Evolutionary conservation across 2,113 vertebrate species (phyloP).

Genomic region (Typhlomys cinereus): DNA sequence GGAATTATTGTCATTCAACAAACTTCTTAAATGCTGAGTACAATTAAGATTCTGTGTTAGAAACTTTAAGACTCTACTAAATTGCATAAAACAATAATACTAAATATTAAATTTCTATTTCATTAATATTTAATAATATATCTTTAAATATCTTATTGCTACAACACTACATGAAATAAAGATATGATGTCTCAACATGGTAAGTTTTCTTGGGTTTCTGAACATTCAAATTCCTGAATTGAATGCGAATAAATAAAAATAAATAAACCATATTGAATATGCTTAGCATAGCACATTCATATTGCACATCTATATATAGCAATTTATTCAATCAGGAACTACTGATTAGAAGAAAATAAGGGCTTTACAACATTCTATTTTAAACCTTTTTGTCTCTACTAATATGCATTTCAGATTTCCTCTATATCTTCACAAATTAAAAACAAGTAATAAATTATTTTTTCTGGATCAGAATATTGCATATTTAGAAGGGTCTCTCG

Average conservation of each 20-base stretch:
- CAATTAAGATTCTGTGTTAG: neutral
- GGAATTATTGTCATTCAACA: constrained; percentile 12
- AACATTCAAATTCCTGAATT: constrained; percentile 7
- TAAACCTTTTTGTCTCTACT: neutral
- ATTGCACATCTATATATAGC: neutral
- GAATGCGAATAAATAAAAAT: neutral
- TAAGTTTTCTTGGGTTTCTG: constrained; percentile 1
- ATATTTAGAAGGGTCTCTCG: neutral
- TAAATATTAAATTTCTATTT: neutral
- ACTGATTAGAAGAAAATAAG: constrained; percentile 36
- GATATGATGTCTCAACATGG: neutral
- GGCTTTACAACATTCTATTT: neutral
- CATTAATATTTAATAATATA: neutral
- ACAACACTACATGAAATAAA: neutral
- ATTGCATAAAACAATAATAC: neutral
- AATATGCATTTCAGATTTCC: neutral
- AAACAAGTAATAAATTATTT: neutral
- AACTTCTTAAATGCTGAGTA: neutral
- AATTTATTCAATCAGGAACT: constrained; percentile 33
- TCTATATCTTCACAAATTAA: neutral
- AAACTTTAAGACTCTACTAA: neutral
- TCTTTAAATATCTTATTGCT: constrained; percentile 11
- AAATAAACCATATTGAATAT: constrained; percentile 17
- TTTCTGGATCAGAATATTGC: neutral
- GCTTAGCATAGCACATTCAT: neutral